These are phyloP conservation scores for Apteryx owenii DNA, from an alignment of 2,113 vertebrate genomes.

Conservation along the genomic window DNA sequence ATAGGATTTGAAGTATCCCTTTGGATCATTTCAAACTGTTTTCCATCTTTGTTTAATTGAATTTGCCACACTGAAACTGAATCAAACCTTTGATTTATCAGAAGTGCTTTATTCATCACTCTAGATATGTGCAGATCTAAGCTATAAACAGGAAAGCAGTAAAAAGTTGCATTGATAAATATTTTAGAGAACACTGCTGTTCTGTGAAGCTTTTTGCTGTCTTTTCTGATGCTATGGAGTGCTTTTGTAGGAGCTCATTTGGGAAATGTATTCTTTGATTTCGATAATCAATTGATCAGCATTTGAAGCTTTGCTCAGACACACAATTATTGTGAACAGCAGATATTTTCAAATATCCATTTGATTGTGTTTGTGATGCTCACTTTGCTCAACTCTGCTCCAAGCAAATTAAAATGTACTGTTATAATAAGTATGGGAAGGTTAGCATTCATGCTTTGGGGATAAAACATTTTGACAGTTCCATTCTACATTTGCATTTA, in stretches of 20 bases:
- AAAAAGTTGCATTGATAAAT: slow-evolving; percentile 53
- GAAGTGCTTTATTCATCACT: slow-evolving; percentile 16
- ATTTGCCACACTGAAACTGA: background rate
- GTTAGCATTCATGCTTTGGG: slow-evolving; percentile 40
- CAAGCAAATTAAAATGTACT: slow-evolving; percentile 57
- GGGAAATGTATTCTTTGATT: slow-evolving; percentile 55
- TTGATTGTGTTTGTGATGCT: slow-evolving; percentile 37
- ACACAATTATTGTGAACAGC: background rate
- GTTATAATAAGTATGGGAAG: slow-evolving; percentile 54
- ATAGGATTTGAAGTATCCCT: background rate
- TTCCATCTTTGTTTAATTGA: background rate
- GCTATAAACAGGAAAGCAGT: slow-evolving; percentile 67
- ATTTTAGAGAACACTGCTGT: slow-evolving; percentile 25
- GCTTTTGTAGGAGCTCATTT: slow-evolving; percentile 39
- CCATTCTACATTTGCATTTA: slow-evolving; percentile 59
- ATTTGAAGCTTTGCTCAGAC: slow-evolving; percentile 41
- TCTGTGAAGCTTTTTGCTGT: background rate
- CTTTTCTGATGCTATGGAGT: slow-evolving; percentile 11
- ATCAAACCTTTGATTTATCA: background rate
- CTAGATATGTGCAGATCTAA: slow-evolving; percentile 55
- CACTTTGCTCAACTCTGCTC: slow-evolving; percentile 46
- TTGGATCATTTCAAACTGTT: background rate
- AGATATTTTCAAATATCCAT: slow-evolving; percentile 41
- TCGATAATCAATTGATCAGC: slow-evolving; percentile 51
- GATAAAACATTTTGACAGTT: slow-evolving; percentile 71